phyloP scores from a whole-genome alignment of 2,888 invertebrate species.

The Phytoseiulus persimilis region DNA sequence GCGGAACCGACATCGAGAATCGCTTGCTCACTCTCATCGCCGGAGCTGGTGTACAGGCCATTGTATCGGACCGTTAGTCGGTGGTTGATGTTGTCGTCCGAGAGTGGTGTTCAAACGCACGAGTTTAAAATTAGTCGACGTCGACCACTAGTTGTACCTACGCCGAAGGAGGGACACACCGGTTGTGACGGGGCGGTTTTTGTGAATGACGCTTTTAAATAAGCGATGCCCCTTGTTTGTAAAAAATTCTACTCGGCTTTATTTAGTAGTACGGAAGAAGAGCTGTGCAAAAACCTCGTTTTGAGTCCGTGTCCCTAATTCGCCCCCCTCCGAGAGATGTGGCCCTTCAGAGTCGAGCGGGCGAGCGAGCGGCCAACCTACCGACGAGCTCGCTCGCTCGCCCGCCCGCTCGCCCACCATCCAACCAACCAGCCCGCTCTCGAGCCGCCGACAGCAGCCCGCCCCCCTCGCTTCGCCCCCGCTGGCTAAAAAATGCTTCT shows the following conservation, averaged over 20 bases:
- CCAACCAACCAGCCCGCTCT: neutral
- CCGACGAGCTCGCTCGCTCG: neutral
- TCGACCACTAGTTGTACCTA: neutral
- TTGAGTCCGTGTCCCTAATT: neutral
- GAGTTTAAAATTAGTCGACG: neutral
- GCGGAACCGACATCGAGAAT: no score
- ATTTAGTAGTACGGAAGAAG: conserved; percentile 5
- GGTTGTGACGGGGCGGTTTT: neutral
- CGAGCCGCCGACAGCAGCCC: neutral
- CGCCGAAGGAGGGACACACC: neutral
- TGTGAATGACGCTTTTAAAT: neutral
- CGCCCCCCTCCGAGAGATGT: neutral
- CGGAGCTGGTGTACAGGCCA: neutral
- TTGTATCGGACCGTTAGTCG: neutral
- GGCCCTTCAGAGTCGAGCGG: neutral
- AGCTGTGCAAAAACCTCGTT: neutral
- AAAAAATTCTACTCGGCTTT: neutral
- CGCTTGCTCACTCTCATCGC: neutral
- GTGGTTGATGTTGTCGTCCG: neutral
- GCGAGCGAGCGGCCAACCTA: neutral
- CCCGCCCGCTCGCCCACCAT: neutral
- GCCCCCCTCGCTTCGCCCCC: neutral
- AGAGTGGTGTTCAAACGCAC: neutral
- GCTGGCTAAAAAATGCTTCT: neutral
- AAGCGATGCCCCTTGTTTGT: conserved; percentile 5